phyloP scores from a whole-genome alignment of 1,140 invertebrate species.

The Callitettix versicolor region DNA sequence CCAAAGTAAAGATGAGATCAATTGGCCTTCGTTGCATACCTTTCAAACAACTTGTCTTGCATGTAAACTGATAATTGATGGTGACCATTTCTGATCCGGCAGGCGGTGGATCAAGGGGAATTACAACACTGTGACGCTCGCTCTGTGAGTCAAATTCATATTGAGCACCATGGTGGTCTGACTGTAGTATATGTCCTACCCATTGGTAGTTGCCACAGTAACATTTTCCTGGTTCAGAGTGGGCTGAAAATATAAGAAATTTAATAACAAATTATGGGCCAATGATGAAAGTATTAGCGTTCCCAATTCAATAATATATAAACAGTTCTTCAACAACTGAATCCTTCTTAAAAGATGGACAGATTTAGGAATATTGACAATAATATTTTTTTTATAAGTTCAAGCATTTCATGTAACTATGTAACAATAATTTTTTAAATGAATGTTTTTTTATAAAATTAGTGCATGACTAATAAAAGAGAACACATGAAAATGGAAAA shows the following conservation, averaged over 20 bases:
- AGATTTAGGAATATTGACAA: no score
- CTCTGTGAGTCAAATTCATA: constrained; percentile 6
- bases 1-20: constrained; percentile 66
- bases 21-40: constrained; percentile 68
- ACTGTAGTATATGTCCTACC: constrained; percentile 14
- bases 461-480: no score
- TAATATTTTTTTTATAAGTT: no score
- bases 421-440: no score
- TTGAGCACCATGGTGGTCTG: not conserved
- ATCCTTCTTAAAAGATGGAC: no score
- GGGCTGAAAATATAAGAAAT: constrained; percentile 16
- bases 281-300: no score
- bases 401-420: no score
- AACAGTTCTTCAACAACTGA: no score
- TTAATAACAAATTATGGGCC: no score
- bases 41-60: constrained; percentile 67
- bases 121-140: constrained; percentile 28
- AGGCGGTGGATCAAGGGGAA: constrained; percentile 48
- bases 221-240: constrained; percentile 8
- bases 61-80: constrained; percentile 63
- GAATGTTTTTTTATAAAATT: no score
- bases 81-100: constrained; percentile 46
- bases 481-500: no score
- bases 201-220: not conserved
- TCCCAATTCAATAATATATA: no score